A percentile compares a stretch with the other conserved stretches of the same genome.
Evolutionary conservation across 2,888 invertebrate genomes (phyloP).

Genomic region (Aelia acuminata): DNA sequence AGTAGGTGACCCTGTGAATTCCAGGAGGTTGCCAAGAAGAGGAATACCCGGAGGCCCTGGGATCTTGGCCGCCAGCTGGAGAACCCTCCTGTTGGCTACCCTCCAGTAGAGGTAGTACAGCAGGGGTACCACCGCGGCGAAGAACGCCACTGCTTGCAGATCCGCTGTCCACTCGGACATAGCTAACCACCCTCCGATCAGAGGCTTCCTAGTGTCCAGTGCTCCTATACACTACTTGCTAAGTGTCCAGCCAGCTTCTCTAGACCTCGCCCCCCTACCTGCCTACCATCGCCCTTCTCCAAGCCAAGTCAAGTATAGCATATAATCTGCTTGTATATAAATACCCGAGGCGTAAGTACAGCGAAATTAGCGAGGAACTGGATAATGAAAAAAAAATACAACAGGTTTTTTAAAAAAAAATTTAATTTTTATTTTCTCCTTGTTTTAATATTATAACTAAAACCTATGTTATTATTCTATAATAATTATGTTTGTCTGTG

Average conservation of each 20-base stretch:
- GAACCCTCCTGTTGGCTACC: slow-evolving; percentile 26
- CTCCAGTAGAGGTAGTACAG: slow-evolving; percentile 35
- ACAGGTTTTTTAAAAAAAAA: no score
- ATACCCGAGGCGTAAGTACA: not conserved
- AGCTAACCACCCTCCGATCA: not conserved
- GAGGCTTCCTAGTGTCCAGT: not conserved
- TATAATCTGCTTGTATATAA: not conserved
- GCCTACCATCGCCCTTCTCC: not conserved
- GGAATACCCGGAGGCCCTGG: slow-evolving; percentile 83
- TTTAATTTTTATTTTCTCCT: not conserved
- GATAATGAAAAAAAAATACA: not conserved
- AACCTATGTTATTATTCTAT: no score
- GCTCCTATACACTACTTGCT: not conserved
- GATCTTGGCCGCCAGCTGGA: slow-evolving; percentile 77
- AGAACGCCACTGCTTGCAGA: not conserved
- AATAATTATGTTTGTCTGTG: not conserved
- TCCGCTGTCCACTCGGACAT: not conserved
- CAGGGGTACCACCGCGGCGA: slow-evolving; percentile 69
- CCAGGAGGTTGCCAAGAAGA: slow-evolving; percentile 81
- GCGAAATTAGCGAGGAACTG: not conserved
- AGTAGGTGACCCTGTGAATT: slow-evolving; percentile 78
- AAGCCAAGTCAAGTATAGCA: not conserved
- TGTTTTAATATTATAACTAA: not conserved
- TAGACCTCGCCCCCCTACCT: not conserved
- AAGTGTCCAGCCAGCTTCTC: not conserved